A percentile compares a stretch with the other conserved stretches of the same genome.
Conservation (phyloP, 1,140 invertebrate genomes). For the Drosophila erecta region DNA sequence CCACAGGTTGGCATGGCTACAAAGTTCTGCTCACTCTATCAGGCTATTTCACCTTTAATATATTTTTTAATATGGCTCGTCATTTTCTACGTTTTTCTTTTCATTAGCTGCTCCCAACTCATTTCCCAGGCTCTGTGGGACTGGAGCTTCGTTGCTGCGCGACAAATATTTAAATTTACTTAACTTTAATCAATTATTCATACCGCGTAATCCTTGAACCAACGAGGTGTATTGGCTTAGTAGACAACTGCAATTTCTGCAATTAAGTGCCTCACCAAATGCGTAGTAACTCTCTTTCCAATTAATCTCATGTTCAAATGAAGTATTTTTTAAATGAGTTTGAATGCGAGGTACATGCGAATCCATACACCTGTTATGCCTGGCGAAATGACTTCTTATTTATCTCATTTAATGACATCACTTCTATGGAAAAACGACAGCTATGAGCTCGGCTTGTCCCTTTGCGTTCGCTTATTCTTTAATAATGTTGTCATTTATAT, state of each 20-base stretch:
- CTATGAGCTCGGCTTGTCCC: constrained; percentile 31
- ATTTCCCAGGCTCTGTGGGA: constrained; percentile 49
- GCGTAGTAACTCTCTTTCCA: too few species aligned
- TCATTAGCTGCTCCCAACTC: constrained; percentile 38
- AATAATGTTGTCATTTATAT: constrained; percentile 75
- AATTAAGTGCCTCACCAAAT: too few species aligned
- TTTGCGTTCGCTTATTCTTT: constrained; percentile 50
- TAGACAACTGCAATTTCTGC: too few species aligned
- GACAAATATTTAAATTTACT: constrained; percentile 36
- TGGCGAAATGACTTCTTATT: not conserved
- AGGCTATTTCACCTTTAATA: constrained; percentile 8
- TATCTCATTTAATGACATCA: constrained; percentile 59
- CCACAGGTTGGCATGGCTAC: constrained; percentile 4
- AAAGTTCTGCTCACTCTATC: not conserved
- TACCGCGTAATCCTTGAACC: not conserved
- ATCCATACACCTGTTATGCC: not conserved
- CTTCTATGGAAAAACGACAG: constrained; percentile 54
- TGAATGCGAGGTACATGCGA: too few species aligned
- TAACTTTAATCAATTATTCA: constrained; percentile 9
- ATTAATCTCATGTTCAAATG: too few species aligned
- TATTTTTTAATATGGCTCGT: constrained; percentile 8
- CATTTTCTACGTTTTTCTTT: constrained; percentile 37
- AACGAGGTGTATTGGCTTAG: not conserved
- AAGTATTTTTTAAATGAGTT: too few species aligned
- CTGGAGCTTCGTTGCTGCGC: constrained; percentile 12